A percentile compares a stretch with the other conserved stretches of the same genome.
Conservation (phyloP, 2,888 invertebrate species). For the Eupithecia inturbata region DNA sequence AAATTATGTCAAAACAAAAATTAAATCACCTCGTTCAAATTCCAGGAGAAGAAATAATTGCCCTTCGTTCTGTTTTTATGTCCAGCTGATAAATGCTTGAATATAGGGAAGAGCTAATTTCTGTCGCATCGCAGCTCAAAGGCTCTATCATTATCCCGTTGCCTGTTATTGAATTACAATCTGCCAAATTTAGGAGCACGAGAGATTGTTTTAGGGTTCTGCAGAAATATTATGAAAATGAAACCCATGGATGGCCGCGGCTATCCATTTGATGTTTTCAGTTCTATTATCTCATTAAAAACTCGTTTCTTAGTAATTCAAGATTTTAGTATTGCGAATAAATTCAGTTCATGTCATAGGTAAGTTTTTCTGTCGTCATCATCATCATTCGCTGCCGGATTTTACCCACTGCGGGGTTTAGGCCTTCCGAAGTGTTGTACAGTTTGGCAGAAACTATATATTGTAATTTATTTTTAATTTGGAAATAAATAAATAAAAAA, state of each 20-base stretch:
- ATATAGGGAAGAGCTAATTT: conserved; percentile 15
- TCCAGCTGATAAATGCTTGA: conserved; percentile 12
- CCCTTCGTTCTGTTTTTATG: background rate
- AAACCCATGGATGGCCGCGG: background rate
- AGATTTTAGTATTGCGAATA: background rate
- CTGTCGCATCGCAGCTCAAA: conserved; percentile 12
- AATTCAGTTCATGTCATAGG: background rate
- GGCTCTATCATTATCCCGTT: conserved; percentile 25
- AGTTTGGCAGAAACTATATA: no score
- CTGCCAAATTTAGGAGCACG: conserved; percentile 33
- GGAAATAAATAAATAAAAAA: no score
- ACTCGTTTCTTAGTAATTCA: background rate
- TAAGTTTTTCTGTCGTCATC: no score
- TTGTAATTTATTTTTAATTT: no score
- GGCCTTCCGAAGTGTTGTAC: no score
- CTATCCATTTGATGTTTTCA: background rate
- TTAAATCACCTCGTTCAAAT: conserved; percentile 6
- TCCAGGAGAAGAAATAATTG: conserved; percentile 8
- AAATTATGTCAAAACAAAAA: background rate
- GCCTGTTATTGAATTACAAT: conserved; percentile 30
- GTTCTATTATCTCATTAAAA: background rate
- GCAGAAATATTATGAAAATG: background rate
- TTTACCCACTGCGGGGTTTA: no score
- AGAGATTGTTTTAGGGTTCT: conserved; percentile 23
- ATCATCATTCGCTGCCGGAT: no score